These are phyloP conservation scores for Phalacrocorax brasilianus DNA, from an alignment of 2,113 vertebrate species.

Conservation along the genomic window DNA sequence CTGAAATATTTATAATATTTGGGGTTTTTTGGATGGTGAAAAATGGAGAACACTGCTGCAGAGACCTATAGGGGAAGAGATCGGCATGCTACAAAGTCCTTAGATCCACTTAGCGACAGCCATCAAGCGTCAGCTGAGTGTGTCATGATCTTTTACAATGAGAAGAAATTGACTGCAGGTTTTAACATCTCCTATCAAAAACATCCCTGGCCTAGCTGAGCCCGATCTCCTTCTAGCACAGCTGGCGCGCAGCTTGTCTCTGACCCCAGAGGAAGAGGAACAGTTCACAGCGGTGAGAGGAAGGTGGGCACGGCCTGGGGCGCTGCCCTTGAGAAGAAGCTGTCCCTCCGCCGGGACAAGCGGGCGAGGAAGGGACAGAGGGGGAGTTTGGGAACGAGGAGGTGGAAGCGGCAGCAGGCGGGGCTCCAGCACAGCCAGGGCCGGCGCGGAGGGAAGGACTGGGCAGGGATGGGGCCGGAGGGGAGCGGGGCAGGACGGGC, in stretches of 20 bases:
- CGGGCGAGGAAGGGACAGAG: neutral
- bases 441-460: accelerated
- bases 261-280: neutral
- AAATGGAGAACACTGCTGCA: neutral
- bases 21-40: neutral
- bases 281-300: neutral
- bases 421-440: neutral
- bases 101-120: neutral
- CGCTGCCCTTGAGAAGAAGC: neutral
- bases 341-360: neutral
- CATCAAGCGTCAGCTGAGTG: neutral
- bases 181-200: neutral
- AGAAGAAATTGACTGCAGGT: neutral
- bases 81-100: accelerated
- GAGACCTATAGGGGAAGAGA: neutral
- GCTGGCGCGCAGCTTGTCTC: neutral
- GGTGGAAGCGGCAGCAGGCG: neutral
- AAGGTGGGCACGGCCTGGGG: neutral
- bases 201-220: neutral
- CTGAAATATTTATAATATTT: neutral
- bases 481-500: neutral
- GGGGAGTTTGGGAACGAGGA: neutral
- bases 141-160: neutral
- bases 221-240: neutral
- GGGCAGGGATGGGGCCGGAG: neutral